Base-by-base conservation (phyloP, 2,888 invertebrate genomes). In the Zaprionus obscuricornis region DNA sequence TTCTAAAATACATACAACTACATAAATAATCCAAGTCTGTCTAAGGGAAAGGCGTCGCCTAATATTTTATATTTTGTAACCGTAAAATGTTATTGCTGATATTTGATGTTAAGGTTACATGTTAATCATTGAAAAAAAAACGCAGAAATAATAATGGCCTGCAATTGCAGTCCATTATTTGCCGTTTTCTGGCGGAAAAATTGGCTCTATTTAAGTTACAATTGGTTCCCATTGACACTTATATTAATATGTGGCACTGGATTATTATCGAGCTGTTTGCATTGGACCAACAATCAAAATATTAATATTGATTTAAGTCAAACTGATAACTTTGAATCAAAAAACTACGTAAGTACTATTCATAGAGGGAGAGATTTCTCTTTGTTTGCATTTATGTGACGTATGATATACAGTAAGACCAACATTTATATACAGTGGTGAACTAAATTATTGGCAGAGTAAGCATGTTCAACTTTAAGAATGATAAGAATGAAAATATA, bases 171-270 rank as follows among this genome's bases (percentile, higher is more conserved):
- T 33, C 55, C 64, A 2, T 60, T 81, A 33, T 77, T 83, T 47
- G 31, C 27, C 18, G 78, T 88, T 6, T 89, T 89, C 63, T 56
- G 76, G 14, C 77, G 79, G 29, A 89, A 89, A 57, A 89, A 89
- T 47, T 66, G 74, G 7, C 62, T 86, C 4, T 81, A 82, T 18
- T 20, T 89, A 16, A 70, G 57, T n/a, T 87, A 70, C 24, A 67
- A 74, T 42, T 75, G 52, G 33, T 13, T 76, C 33, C 46, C 78
- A 2, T 45, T 88, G 22, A 2, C 39, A 2, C 13, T 74, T 1
- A 71, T 87, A 16, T 54, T 65, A 8, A 0, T 45, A 0, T 63
- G 71, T 2, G 85, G 74, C 26, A 63, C 55, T 27, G 40, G 34
- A 0, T 60, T 87, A 4, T 56, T 74, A 0, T 70, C 42, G 17